Evolutionary conservation across 2,888 invertebrate genomes (phyloP).

Genomic region (Phengaris arion): DNA sequence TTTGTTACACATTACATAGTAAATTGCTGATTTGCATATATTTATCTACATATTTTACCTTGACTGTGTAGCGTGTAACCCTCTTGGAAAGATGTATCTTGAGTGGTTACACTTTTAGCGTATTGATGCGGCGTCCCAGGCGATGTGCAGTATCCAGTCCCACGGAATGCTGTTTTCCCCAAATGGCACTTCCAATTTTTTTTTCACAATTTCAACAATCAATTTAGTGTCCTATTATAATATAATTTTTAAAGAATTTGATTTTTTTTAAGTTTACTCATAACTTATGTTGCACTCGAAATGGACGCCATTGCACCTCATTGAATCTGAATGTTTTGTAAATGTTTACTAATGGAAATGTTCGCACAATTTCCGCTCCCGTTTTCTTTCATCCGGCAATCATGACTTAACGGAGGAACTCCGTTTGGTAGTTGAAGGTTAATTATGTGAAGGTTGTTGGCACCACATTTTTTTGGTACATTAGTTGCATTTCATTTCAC

Average conservation of each 20-base stretch:
- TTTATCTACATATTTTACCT: neutral
- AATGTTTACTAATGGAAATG: slow-evolving; percentile 9
- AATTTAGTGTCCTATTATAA: too few relatives aligned
- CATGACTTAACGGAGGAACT: neutral
- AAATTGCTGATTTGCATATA: neutral
- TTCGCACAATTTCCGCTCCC: neutral
- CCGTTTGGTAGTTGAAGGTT: neutral
- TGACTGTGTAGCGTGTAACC: neutral
- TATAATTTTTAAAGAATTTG: too few relatives aligned
- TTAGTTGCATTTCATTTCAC: too few relatives aligned
- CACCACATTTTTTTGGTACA: neutral
- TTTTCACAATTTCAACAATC: too few relatives aligned
- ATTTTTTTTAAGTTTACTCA: too few relatives aligned
- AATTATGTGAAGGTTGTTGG: neutral
- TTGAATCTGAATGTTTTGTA: neutral
- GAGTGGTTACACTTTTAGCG: too few relatives aligned
- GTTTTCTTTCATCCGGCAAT: neutral
- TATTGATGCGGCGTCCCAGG: too few relatives aligned
- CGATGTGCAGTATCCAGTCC: too few relatives aligned
- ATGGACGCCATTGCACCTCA: neutral
- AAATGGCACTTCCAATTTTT: too few relatives aligned
- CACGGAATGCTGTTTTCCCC: too few relatives aligned
- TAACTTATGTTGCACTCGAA: neutral
- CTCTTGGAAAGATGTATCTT: too few relatives aligned
- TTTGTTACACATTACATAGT: neutral